These are phyloP conservation scores for Oreortyx pictus DNA, from an alignment of 2,797 vertebrate species.

Conservation along the genomic window DNA sequence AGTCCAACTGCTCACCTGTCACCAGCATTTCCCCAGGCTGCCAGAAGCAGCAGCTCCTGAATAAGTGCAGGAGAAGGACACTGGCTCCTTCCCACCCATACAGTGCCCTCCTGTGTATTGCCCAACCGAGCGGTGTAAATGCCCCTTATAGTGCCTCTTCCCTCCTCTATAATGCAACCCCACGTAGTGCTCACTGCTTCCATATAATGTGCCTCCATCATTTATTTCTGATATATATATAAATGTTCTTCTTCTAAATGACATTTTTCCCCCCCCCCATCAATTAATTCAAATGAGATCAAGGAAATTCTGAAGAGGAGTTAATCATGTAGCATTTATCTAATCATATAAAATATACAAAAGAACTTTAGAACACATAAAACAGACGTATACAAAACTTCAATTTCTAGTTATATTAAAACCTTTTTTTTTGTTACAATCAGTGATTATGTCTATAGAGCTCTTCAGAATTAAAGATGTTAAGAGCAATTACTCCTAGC, in stretches of 20 bases:
- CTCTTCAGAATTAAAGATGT: not conserved
- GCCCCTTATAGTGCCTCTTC: too few relatives aligned
- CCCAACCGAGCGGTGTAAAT: too few relatives aligned
- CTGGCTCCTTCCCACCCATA: too few relatives aligned
- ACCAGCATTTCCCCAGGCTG: too few relatives aligned
- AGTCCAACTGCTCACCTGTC: too few relatives aligned
- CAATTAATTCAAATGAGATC: not conserved
- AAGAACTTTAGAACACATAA: not conserved
- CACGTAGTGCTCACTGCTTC: too few relatives aligned
- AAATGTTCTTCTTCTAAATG: not conserved
- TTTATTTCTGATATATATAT: constrained; percentile 2
- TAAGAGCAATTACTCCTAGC: not conserved
- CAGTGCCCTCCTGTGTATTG: too few relatives aligned
- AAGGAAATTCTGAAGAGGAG: not conserved
- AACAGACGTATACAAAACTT: not conserved
- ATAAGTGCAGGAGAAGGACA: too few relatives aligned
- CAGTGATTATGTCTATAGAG: not conserved
- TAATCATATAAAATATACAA: not conserved
- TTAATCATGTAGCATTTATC: not conserved
- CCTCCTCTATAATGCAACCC: too few relatives aligned
- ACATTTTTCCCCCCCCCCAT: not conserved
- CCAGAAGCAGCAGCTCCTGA: too few relatives aligned
- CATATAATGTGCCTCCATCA: not conserved
- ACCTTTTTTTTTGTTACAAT: not conserved
- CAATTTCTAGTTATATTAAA: not conserved